Base-by-base conservation (phyloP, 2,888 invertebrate species). In the Coenonympha glycerion region DNA sequence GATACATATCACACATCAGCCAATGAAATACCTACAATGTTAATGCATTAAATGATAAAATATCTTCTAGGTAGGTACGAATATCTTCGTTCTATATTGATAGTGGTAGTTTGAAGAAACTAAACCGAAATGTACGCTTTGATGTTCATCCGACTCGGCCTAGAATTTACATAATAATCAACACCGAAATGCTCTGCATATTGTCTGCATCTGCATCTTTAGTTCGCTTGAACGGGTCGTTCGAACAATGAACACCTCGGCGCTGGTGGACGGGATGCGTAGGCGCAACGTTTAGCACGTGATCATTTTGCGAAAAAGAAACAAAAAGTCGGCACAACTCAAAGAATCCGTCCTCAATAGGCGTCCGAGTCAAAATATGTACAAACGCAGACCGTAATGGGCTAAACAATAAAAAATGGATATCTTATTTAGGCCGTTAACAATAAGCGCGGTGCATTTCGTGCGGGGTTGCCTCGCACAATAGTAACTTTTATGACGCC, bases 281-380 rank as follows among this genome's bases (percentile, higher is more conserved):
- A 50, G 53, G 60, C 59, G 61, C 55, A 65, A 64, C 53, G 59
- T 65, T 67, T 68, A 73, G 70, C 79, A 76, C 78, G 75, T 78
- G 78, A 78, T 74, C 52, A 60, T 68, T 76, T 78, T 71, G 78
- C 76, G 67, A 79, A 76, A 71, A 71, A 57, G 57, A 56, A 63
- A 55, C 55, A 64, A 61, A 58, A 57, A 59, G 76, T 71, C 82
- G 80, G 81, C 66, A 55, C 47, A 50, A 15, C 46, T 73, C 79
- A 84, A 85, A 85, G 73, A 55, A 54, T 55, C 58, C 54, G 51
- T 62, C 59, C 59, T 65, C 62, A 71, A 79, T 71, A 73, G 76
- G 68, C 66, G 67, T 71, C 62, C 69, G 52, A 79, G 85, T 87
- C 86, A 86, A 85, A 87, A 87, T 83, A 86, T 86, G 80, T 86